Conservation (phyloP, 2,888 invertebrate genomes). For the Brenthis ino region DNA sequence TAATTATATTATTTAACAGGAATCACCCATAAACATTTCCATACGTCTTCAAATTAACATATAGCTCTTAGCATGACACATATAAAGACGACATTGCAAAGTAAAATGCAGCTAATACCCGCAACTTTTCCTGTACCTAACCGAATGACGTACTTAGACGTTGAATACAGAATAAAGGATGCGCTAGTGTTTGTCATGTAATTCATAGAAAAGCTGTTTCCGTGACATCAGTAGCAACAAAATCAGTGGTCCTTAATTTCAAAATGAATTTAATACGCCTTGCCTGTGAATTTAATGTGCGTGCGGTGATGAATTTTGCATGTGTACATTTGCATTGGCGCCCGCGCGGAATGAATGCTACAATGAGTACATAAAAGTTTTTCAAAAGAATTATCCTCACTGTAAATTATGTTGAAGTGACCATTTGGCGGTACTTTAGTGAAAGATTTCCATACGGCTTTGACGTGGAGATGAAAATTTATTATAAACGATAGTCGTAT, state of each 20-base stretch:
- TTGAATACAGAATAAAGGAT: slow-evolving; percentile 35
- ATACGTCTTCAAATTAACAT: background rate
- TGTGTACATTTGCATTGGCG: slow-evolving; percentile 53
- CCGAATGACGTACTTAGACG: slow-evolving; percentile 27
- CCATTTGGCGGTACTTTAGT: slow-evolving; percentile 53
- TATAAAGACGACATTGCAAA: slow-evolving; percentile 22
- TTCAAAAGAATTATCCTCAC: slow-evolving; percentile 55
- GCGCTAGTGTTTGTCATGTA: slow-evolving; percentile 37
- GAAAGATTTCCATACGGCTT: slow-evolving; percentile 55
- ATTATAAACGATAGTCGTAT: slow-evolving; percentile 38
- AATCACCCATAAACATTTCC: slow-evolving; percentile 33
- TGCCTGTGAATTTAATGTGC: slow-evolving; percentile 49
- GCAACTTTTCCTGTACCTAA: slow-evolving; percentile 29
- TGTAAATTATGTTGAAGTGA: slow-evolving; percentile 67
- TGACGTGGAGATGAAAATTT: slow-evolving; percentile 50
- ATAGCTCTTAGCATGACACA: slow-evolving; percentile 13
- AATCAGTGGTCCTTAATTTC: slow-evolving; percentile 39
- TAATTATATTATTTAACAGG: slow-evolving; percentile 43
- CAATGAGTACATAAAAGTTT: slow-evolving; percentile 59
- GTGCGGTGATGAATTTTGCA: slow-evolving; percentile 46
- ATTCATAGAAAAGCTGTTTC: slow-evolving; percentile 36
- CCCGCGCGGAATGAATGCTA: slow-evolving; percentile 50
- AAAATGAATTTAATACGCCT: slow-evolving; percentile 47
- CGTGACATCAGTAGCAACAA: slow-evolving; percentile 9
- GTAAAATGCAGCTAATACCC: background rate